phyloP scores from a whole-genome alignment of 2,113 vertebrate species.

The Salvelinus fontinalis region DNA sequence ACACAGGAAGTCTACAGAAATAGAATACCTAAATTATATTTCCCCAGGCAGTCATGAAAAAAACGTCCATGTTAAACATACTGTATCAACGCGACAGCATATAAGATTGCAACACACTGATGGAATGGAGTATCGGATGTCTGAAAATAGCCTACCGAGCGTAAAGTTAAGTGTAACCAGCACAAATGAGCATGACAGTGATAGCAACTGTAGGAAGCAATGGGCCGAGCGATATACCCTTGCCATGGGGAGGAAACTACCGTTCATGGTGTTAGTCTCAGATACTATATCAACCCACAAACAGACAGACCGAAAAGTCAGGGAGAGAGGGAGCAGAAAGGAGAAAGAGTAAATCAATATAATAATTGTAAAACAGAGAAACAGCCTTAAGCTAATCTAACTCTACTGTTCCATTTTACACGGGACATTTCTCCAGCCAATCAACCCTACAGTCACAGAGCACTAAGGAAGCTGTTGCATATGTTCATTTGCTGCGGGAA shows the following conservation, averaged over 20 bases:
- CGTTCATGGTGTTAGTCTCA: not conserved
- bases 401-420: constrained; percentile 6
- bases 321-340: not conserved
- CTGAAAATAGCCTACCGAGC: not conserved
- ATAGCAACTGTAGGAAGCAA: not conserved
- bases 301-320: not conserved
- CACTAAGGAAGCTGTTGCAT: not conserved
- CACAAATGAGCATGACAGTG: not conserved
- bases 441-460: not conserved
- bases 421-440: not conserved
- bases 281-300: constrained; percentile 10
- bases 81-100: not conserved
- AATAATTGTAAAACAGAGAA: constrained; percentile 21
- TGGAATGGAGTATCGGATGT: not conserved
- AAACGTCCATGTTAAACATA: not conserved
- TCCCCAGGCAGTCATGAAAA: not conserved
- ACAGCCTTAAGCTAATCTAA: not conserved
- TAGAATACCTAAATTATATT: not conserved
- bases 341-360: not conserved
- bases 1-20: not conserved
- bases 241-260: not conserved
- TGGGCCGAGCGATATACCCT: not conserved
- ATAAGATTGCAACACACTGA: too few species aligned
- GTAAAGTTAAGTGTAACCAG: not conserved
- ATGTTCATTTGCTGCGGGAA: too few species aligned